phyloP scores from a whole-genome alignment of 2,797 vertebrate species.

The Thamnophis elegans region DNA sequence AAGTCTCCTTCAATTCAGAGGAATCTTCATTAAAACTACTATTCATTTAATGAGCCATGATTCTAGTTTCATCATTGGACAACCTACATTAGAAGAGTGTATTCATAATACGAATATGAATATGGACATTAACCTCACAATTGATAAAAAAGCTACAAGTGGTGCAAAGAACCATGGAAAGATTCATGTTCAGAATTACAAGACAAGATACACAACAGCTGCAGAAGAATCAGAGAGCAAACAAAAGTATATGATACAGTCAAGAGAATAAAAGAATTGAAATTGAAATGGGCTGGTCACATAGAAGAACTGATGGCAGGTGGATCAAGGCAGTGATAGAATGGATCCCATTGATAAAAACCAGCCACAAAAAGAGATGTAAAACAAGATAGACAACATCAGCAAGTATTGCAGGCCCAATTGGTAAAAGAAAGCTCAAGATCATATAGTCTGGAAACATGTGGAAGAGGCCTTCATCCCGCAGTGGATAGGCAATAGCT shows the following conservation, averaged over 20 bases:
- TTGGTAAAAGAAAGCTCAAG: background rate
- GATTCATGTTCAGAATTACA: no score
- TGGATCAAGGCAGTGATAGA: background rate
- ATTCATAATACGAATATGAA: background rate
- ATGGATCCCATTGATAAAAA: background rate
- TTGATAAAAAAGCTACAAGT: no score
- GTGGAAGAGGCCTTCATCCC: background rate
- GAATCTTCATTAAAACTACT: background rate
- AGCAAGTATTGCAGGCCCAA: background rate
- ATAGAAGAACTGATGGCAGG: background rate
- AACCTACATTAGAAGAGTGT: background rate
- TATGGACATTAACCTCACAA: no score
- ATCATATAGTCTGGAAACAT: background rate
- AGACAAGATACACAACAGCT: no score
- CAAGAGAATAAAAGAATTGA: background rate
- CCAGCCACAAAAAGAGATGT: accelerated
- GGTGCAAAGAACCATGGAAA: no score
- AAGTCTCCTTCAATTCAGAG: background rate
- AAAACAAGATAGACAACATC: background rate
- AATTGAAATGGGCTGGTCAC: background rate
- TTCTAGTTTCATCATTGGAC: background rate
- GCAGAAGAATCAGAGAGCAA: no score
- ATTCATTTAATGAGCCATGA: background rate
- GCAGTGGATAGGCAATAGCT: background rate
- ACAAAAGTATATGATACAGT: background rate